Evolutionary conservation across 2,888 invertebrate species (phyloP).

Genomic region (Hanleya hanleyi): DNA sequence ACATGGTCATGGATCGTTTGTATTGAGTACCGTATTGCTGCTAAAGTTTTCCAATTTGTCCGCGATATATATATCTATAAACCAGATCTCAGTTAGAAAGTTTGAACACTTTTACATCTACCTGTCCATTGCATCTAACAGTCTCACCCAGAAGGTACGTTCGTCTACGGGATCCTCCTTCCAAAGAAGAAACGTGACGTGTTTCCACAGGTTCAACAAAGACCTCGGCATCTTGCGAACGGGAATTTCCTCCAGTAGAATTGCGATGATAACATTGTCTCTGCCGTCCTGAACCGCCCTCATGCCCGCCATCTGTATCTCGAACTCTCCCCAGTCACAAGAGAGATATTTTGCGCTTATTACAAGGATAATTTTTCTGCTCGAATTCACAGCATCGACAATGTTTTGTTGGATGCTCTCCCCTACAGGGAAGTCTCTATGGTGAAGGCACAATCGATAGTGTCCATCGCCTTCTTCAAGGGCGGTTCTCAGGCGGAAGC

Average conservation of each 20-base stretch:
- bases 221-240: neutral
- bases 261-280: neutral
- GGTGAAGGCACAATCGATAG: neutral
- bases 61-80: too few species aligned
- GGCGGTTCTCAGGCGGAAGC: neutral
- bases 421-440: constrained; percentile 4
- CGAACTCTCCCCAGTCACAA: neutral
- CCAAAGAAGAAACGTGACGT: neutral
- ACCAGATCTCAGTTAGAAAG: too few species aligned
- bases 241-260: constrained; percentile 10
- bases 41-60: too few species aligned
- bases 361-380: neutral
- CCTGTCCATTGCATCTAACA: neutral
- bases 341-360: neutral
- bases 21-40: too few species aligned
- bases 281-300: neutral
- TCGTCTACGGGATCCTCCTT: neutral
- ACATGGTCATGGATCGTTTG: too few species aligned
- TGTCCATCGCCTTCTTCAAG: neutral
- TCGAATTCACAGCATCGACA: neutral
- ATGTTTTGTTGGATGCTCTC: constrained; percentile 4
- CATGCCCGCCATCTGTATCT: constrained; percentile 12
- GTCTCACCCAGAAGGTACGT: neutral
- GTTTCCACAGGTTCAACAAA: neutral
- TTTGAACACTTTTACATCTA: too few species aligned